Evolutionary conservation across 2,888 invertebrate genomes (phyloP).

Genomic region (Quadriops clusia): DNA sequence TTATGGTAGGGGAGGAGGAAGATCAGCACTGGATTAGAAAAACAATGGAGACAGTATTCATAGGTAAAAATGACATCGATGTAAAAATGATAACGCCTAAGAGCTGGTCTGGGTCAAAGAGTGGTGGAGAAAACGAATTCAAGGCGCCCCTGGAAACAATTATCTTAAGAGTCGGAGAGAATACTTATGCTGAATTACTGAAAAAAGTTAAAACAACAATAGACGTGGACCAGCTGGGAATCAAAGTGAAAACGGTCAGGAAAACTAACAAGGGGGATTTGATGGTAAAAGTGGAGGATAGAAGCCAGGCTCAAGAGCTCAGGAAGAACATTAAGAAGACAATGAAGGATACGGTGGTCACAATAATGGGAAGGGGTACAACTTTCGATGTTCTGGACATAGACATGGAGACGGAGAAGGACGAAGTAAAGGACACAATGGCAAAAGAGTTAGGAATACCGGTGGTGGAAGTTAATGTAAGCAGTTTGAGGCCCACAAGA

Average conservation of each 20-base stretch:
- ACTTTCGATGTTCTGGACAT: conserved; percentile 1
- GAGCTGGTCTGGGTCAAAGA: too few relatives aligned
- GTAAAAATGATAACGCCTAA: too few relatives aligned
- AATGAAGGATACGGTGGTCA: neutral
- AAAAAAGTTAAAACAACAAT: neutral
- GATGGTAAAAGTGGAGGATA: conserved; percentile 1
- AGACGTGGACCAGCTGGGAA: neutral
- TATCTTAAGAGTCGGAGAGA: neutral
- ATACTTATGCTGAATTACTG: conserved; percentile 1
- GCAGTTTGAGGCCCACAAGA: conserved; percentile 1
- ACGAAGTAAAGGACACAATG: conserved; percentile 1
- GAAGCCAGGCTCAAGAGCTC: too few relatives aligned
- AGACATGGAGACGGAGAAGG: neutral
- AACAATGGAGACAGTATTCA: too few relatives aligned
- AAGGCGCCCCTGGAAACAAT: too few relatives aligned
- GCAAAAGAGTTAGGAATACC: neutral
- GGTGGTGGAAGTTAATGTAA: neutral
- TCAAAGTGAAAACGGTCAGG: conserved; percentile 1
- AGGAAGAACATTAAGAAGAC: too few relatives aligned
- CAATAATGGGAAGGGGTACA: neutral
- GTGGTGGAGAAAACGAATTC: too few relatives aligned
- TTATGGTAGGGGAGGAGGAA: too few relatives aligned
- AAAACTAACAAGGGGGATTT: conserved; percentile 3
- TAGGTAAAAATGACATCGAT: too few relatives aligned
- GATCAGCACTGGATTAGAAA: too few relatives aligned